Evolutionary conservation across 2,888 invertebrate species (phyloP).

Genomic region (Thumatha senex): DNA sequence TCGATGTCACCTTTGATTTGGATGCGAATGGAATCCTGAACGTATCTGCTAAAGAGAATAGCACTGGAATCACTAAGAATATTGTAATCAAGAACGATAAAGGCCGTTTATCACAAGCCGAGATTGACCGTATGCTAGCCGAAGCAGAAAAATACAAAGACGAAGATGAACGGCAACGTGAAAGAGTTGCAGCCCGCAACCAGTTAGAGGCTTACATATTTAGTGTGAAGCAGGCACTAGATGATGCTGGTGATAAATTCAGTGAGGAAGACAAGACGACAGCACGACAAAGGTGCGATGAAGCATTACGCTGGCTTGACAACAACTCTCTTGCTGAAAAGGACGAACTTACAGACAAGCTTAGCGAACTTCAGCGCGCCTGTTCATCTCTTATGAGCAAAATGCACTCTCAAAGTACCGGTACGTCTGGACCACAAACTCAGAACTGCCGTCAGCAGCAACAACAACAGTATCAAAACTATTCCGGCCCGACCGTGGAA

Average conservation of each 20-base stretch:
- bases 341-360: constrained; percentile 85
- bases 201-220: constrained; percentile 88
- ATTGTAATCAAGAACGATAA: constrained; percentile 93
- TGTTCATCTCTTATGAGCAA: constrained; percentile 84
- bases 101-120: constrained; percentile 90
- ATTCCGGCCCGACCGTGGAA: constrained; percentile 56
- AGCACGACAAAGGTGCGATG: constrained; percentile 78
- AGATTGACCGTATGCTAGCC: constrained; percentile 90
- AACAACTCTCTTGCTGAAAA: constrained; percentile 85
- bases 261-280: constrained; percentile 86
- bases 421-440: constrained; percentile 37
- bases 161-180: constrained; percentile 87
- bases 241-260: constrained; percentile 85
- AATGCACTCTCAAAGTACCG: constrained; percentile 76
- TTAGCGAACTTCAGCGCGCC: constrained; percentile 83
- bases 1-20: constrained; percentile 89
- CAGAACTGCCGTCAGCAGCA: constrained; percentile 28
- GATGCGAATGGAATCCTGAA: constrained; percentile 92
- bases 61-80: constrained; percentile 87
- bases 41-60: constrained; percentile 90
- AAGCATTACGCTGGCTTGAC: constrained; percentile 88
- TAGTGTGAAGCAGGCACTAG: constrained; percentile 86
- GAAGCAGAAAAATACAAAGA: constrained; percentile 89
- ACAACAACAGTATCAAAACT: constrained; percentile 33
- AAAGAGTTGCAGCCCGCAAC: constrained; percentile 87